Percentiles rank a stretch among this genome's conserved stretches.
Evolutionary conservation across 2,888 invertebrate species (phyloP).

Genomic region (Myathropa florea): DNA sequence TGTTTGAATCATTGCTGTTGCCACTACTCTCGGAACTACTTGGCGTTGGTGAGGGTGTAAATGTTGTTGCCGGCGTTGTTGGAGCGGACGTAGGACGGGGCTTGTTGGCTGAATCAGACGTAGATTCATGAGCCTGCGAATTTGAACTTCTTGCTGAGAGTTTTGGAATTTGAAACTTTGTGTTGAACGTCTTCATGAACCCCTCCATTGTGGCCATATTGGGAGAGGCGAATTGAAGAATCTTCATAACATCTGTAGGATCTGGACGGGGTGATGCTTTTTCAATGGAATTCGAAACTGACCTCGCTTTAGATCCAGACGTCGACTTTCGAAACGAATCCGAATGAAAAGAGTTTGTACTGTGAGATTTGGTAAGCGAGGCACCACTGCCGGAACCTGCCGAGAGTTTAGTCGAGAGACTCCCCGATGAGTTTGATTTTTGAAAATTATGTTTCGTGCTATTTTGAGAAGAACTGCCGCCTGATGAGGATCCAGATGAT

Average conservation of each 20-base stretch:
- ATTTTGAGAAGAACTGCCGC: constrained; percentile 18
- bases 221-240: constrained; percentile 82
- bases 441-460: constrained; percentile 78
- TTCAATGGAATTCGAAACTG: constrained; percentile 47
- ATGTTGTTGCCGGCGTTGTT: constrained; percentile 54
- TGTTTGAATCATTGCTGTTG: constrained; percentile 62
- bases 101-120: constrained; percentile 29
- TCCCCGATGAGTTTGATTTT: constrained; percentile 80
- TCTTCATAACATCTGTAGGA: constrained; percentile 81
- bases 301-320: constrained; percentile 29
- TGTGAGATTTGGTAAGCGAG: constrained; percentile 77
- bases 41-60: constrained; percentile 58
- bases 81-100: constrained; percentile 51
- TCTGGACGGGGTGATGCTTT: constrained; percentile 76
- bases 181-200: constrained; percentile 88
- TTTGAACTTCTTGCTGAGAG: constrained; percentile 82
- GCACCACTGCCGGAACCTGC: constrained; percentile 73
- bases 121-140: constrained; percentile 42
- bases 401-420: constrained; percentile 76
- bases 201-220: constrained; percentile 87
- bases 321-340: constrained; percentile 70
- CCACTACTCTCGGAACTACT: constrained; percentile 58
- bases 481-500: constrained; percentile 48
- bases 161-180: constrained; percentile 94
- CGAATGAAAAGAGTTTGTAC: constrained; percentile 77